Percentiles rank a stretch among this genome's conserved stretches.
Evolutionary conservation across 2,113 vertebrate genomes (phyloP).

Genomic region (Myocastor coypus): DNA sequence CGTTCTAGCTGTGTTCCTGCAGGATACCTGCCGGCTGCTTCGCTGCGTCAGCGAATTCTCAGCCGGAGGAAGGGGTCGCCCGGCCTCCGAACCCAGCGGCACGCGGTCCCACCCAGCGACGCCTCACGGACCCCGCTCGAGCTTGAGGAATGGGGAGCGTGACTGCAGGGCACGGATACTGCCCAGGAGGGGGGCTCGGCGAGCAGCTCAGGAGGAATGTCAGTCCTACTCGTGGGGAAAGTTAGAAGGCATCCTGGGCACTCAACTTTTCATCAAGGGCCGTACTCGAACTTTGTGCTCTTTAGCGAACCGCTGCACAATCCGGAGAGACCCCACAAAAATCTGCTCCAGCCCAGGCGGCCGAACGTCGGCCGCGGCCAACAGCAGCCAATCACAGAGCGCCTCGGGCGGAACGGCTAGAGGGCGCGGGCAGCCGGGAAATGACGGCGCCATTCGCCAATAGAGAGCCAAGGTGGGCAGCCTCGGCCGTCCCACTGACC

Average conservation of each 20-base stretch:
- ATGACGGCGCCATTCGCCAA: slow-evolving; percentile 66
- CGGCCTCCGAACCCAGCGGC: not conserved
- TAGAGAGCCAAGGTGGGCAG: not conserved
- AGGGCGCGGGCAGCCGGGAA: slow-evolving; percentile 32
- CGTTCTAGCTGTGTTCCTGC: slow-evolving; percentile 8
- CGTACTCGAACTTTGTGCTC: slow-evolving; percentile 53
- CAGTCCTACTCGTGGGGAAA: slow-evolving; percentile 10
- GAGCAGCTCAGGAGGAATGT: not conserved
- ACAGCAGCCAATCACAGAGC: slow-evolving; percentile 78
- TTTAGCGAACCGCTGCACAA: not conserved
- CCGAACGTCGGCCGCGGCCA: not conserved
- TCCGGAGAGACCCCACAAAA: not conserved
- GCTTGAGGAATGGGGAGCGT: not conserved
- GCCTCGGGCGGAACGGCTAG: slow-evolving; percentile 22
- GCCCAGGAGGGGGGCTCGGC: not conserved
- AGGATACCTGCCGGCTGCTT: not conserved
- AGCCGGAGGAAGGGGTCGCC: not conserved
- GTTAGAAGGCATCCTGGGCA: slow-evolving; percentile 31
- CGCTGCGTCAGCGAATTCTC: not conserved
- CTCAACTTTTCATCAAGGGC: not conserved
- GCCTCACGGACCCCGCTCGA: not conserved
- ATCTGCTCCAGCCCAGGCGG: not conserved
- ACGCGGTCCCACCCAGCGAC: not conserved
- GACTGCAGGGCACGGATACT: not conserved
- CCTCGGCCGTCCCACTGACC: slow-evolving; percentile 51